These are phyloP conservation scores for Acanthosepion esculentum DNA, from an alignment of 2,888 invertebrate species.

Conservation along the genomic window DNA sequence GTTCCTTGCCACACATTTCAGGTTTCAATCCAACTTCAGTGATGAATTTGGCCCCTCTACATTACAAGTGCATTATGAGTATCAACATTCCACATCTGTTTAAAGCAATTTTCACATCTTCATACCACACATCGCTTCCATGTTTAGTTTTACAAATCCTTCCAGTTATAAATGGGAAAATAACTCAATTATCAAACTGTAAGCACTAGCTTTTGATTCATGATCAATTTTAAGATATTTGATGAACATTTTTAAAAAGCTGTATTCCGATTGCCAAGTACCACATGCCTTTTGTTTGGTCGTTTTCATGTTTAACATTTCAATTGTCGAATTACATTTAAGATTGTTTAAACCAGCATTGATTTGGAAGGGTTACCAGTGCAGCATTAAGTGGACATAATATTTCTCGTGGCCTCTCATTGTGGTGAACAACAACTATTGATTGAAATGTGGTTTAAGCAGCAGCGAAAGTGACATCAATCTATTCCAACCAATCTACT, in stretches of 20 bases:
- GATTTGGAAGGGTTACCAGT: constrained; percentile 5
- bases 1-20: not conserved
- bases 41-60: not conserved
- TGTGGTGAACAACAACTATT: not conserved
- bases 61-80: not conserved
- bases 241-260: not conserved
- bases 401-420: not conserved
- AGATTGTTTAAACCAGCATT: not conserved
- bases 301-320: not conserved
- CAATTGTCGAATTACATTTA: not conserved
- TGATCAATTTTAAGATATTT: not conserved
- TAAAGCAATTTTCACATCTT: not conserved
- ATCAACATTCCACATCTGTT: not conserved
- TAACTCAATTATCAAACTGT: not conserved
- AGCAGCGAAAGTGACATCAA: constrained; percentile 23
- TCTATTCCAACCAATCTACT: constrained; percentile 33
- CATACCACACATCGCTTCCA: not conserved
- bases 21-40: not conserved
- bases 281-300: not conserved
- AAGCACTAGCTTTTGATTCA: not conserved
- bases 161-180: not conserved
- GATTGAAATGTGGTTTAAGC: constrained; percentile 18
- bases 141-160: not conserved
- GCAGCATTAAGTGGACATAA: not conserved
- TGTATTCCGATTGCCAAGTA: not conserved